phyloP scores from a whole-genome alignment of 2,888 invertebrate genomes.

The Gymnoscelis rufifasciata region DNA sequence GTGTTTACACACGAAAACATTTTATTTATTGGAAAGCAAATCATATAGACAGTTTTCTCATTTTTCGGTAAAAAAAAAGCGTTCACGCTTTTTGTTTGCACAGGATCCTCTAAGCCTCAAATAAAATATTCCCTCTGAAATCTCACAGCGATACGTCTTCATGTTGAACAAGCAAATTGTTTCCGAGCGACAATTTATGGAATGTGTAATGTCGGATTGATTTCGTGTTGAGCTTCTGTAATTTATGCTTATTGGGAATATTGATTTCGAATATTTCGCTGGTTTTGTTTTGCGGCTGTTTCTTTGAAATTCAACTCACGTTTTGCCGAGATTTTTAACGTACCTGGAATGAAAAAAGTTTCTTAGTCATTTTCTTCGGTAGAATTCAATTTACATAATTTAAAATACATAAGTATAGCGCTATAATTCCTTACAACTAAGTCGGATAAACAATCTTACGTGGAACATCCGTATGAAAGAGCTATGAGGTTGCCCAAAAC shows the following conservation, averaged over 20 bases:
- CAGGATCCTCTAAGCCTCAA: constrained; percentile 3
- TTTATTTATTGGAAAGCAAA: background rate
- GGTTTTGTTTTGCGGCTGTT: constrained; percentile 16
- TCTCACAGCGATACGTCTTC: constrained; percentile 39
- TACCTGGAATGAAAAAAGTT: constrained; percentile 16
- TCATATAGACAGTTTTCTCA: background rate
- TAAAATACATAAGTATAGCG: too few relatives aligned
- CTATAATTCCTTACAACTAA: too few relatives aligned
- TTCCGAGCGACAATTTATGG: constrained; percentile 63
- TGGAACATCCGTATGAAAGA: background rate
- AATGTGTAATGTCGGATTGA: constrained; percentile 41
- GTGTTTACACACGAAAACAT: too few relatives aligned
- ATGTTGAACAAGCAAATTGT: constrained; percentile 66
- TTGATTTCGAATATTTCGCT: constrained; percentile 22
- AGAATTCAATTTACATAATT: too few relatives aligned
- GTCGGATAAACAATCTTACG: too few relatives aligned
- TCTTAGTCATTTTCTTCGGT: background rate
- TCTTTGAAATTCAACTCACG: constrained; percentile 14
- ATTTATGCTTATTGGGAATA: constrained; percentile 27
- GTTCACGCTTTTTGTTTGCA: background rate
- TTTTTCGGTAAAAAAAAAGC: background rate
- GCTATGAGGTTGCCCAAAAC: background rate
- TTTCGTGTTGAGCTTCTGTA: constrained; percentile 27
- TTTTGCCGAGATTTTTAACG: constrained; percentile 2
- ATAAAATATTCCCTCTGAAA: constrained; percentile 18